Base-by-base conservation (phyloP, 2,888 invertebrate species). In the Habroteleia sp. region DNA sequence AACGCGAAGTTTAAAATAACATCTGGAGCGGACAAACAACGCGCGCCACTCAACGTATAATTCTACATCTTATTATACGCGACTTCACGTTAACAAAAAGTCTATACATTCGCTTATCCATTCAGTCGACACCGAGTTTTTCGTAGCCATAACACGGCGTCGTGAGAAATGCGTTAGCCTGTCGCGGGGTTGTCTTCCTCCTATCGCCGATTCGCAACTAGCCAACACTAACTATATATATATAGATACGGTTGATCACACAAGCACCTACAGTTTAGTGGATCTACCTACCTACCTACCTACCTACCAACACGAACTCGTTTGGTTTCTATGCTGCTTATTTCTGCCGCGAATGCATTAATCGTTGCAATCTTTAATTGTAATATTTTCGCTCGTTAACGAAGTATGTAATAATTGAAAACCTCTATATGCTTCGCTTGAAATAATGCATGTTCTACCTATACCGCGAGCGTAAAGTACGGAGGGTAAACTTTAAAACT, bases 401-500 rank as follows among this genome's bases (percentile, higher is more conserved):
- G 33, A 16, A 42, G 7, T 17, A 25, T 7, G 27, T 25, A 31
- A 60, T 46, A 10, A 60, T 44, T 60, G 39, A 48, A 63, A 42
- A 7, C 50, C 25, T 50, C 33, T 50, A 41, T 16, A 42, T n/a
- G 37, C 10, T 25, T 1, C 16, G 25, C 35, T 44, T 29, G 33
- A 27, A 42, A 33, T 50, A 23, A 52, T 63, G 20, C 41, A 63
- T 23, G 7, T 5, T 41, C 31, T 23, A 42, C 27, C 33, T 52
- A 63, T 63, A 52, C 25, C 23, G 8, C 25, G 50, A 52, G 41
- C 52, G 25, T 63, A 63, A 63, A 50, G 35, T 13, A 3, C 11
- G 8, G 13, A n/a, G 41, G 41, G 50, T 63, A 63, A 63, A 63
- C 63, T 63, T 63, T 23, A 23, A 50, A 63, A 63, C 50, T 63